Percentiles rank a stretch among this genome's conserved stretches.
phyloP scores from a whole-genome alignment of 2,113 vertebrate genomes.

The Carollia perspicillata region DNA sequence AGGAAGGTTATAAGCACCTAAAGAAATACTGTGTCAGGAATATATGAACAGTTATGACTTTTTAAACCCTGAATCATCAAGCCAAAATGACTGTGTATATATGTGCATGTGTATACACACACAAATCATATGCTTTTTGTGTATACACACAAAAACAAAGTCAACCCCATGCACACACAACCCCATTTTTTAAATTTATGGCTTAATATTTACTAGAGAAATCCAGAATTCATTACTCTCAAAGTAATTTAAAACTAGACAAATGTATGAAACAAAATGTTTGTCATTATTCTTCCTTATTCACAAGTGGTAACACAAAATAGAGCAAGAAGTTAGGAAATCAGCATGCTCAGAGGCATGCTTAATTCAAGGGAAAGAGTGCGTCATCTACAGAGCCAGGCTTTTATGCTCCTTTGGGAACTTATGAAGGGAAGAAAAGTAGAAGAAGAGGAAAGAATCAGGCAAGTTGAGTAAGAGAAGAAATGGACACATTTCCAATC shows the following conservation, averaged over 20 bases:
- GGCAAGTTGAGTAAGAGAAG: neutral
- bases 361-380: neutral
- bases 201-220: constrained; percentile 20
- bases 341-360: neutral
- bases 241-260: neutral
- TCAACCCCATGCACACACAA: neutral
- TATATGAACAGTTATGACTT: neutral
- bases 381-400: neutral
- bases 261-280: neutral
- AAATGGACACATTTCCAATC: neutral
- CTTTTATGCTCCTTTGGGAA: neutral
- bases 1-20: neutral
- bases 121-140: neutral
- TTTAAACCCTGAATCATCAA: neutral
- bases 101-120: neutral
- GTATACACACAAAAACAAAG: too few relatives aligned
- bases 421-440: neutral
- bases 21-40: neutral
- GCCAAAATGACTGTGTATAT: neutral
- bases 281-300: neutral
- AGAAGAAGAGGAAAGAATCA: neutral
- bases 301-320: neutral
- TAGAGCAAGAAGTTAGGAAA: neutral
- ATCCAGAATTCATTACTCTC: neutral
- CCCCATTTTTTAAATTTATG: neutral